A percentile compares a stretch with the other conserved stretches of the same genome.
These are phyloP conservation scores for Phyllotreta striolata DNA, from an alignment of 2,888 invertebrate species.

Conservation along the genomic window DNA sequence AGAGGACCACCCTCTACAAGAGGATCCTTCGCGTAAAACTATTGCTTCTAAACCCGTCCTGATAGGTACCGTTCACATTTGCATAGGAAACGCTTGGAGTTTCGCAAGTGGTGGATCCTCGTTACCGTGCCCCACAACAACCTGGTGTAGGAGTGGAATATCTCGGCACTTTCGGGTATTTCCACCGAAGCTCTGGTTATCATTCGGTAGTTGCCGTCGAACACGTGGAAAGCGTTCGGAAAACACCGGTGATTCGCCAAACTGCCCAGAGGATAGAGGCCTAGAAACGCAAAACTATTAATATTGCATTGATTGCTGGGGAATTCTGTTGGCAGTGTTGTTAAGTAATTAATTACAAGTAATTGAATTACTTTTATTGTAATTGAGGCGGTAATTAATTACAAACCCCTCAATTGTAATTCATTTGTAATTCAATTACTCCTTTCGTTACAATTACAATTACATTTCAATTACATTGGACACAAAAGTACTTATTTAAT, in stretches of 20 bases:
- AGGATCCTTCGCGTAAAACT: no score
- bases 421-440: no score
- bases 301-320: no score
- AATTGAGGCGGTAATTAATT: no score
- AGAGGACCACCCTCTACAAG: no score
- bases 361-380: background rate
- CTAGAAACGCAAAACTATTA: conserved; percentile 50
- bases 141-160: conserved; percentile 73
- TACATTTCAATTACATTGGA: no score
- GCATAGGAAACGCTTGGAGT: conserved; percentile 76
- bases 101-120: conserved; percentile 68
- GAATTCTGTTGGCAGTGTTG: no score
- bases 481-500: no score
- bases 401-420: background rate
- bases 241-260: conserved; percentile 75
- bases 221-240: conserved; percentile 72
- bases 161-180: conserved; percentile 69
- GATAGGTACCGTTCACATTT: conserved; percentile 60
- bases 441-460: background rate
- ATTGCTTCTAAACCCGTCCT: no score
- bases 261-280: conserved; percentile 72
- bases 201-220: conserved; percentile 67
- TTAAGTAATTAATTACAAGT: no score
- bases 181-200: conserved; percentile 67
- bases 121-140: conserved; percentile 73